Base-by-base conservation (phyloP, 1,140 invertebrate genomes). In the Coelopa frigida region DNA sequence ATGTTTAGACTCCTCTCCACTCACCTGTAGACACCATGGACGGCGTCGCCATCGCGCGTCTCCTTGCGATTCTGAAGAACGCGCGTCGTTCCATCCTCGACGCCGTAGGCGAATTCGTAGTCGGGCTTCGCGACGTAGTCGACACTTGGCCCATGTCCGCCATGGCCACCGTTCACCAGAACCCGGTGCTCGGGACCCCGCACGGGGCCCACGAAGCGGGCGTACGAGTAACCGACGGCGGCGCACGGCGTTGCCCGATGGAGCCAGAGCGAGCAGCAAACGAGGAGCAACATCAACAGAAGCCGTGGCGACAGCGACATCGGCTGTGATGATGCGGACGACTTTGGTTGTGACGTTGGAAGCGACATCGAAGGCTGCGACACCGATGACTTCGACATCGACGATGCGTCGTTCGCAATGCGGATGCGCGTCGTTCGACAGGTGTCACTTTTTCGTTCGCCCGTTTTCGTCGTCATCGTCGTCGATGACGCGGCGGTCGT, bases 31-130 rank as follows among this genome's bases (percentile, higher is more conserved):
- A 81, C 76, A 18, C 84, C 84, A 15, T 70, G 70, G 18, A 85
- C 82, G 2, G 75, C 72, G 55, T 85, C 81, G 26, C 83, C 83
- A 48, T 81, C 74, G 31, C 83, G 75, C 31, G 73, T 75, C 62
- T 86, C 82, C 51, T 79, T 75, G 49, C 83, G 80, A 50, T 76
- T 78, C 61, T 86, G 82, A 42, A 75, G 75, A 63, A 85, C 81
- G 33, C 83, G 80, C 50, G 76, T 82, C 55, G 75, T 70, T 3
- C 79, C 77, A 67, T 85, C 82, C 48, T 81, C 75, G 11, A 84
- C 80, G 29, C 81, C 81, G 58, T 83, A 84, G 2, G 78, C 72
- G 60, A 81, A 84, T 24, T 75, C 73, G 52, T 84, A 84, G 57
- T 82, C 79, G 5, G 80, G 79, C 55, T 77, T 78, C 5, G 79